These are phyloP conservation scores for Scaptomyza montana DNA, from an alignment of 1,140 invertebrate genomes.

Conservation along the genomic window DNA sequence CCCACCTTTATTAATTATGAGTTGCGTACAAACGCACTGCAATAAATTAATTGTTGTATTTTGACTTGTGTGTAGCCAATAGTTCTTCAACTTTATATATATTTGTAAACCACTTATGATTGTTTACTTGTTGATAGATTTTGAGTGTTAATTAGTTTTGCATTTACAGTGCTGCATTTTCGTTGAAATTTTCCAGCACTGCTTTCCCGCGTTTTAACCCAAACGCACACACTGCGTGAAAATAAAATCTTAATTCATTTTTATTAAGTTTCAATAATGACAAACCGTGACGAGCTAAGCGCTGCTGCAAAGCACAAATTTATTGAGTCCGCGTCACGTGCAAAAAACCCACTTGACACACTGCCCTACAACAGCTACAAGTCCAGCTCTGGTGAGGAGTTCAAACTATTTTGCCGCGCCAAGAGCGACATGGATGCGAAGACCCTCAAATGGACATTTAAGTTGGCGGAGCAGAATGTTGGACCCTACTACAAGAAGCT, in stretches of 20 bases:
- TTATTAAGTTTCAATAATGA: constrained; percentile 44
- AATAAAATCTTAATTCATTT: not conserved
- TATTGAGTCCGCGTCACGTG: constrained; percentile 66
- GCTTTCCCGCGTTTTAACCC: constrained; percentile 39
- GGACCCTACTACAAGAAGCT: constrained; percentile 85
- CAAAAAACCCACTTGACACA: constrained; percentile 71
- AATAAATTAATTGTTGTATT: not conserved
- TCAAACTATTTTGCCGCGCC: constrained; percentile 65
- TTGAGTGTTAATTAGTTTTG: constrained; percentile 2
- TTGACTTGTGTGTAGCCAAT: not conserved
- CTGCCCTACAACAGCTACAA: constrained; percentile 50
- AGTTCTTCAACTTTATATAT: not conserved
- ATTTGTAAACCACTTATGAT: not conserved
- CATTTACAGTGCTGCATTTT: constrained; percentile 13
- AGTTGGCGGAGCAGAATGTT: constrained; percentile 88
- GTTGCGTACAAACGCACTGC: not conserved
- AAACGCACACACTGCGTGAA: constrained; percentile 1
- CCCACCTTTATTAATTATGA: not conserved
- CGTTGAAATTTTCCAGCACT: constrained; percentile 3
- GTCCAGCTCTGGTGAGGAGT: constrained; percentile 54
- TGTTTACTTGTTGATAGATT: constrained; percentile 25
- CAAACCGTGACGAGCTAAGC: constrained; percentile 59
- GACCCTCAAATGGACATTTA: constrained; percentile 86
- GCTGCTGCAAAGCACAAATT: constrained; percentile 70
- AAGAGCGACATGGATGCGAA: constrained; percentile 80